A percentile compares a stretch with the other conserved stretches of the same genome.
These are phyloP conservation scores for Pachyseris speciosa DNA, from an alignment of 64 coral and sea anemone genomes.

Conservation along the genomic window DNA sequence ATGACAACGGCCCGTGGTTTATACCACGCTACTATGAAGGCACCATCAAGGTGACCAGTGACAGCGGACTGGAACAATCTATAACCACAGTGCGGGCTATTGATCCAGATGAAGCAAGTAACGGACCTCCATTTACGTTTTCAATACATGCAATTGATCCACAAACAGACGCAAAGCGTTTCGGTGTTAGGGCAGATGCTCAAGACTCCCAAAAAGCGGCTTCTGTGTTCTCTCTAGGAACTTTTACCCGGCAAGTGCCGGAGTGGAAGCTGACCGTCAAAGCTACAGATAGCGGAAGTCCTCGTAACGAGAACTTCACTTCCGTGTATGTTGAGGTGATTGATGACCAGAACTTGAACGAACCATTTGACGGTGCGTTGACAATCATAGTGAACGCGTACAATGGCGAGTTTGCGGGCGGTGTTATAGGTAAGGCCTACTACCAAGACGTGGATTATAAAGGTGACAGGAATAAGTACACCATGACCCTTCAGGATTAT, in stretches of 20 bases:
- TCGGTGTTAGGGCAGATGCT: neutral
- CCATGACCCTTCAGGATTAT: constrained; percentile 41
- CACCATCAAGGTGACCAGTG: constrained; percentile 51
- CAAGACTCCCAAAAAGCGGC: constrained; percentile 39
- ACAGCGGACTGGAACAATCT: neutral
- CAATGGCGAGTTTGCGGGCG: constrained; percentile 71
- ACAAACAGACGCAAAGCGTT: neutral
- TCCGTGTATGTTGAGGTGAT: constrained; percentile 71
- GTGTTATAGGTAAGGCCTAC: constrained; percentile 82
- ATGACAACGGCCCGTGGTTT: constrained; percentile 95
- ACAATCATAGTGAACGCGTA: constrained; percentile 82
- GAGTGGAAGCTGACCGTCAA: constrained; percentile 62
- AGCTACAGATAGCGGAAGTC: constrained; percentile 59
- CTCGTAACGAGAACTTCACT: constrained; percentile 26
- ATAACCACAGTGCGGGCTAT: constrained; percentile 65
- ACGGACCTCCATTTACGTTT: constrained; percentile 67
- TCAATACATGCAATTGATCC: constrained; percentile 16
- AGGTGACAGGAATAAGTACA: constrained; percentile 71
- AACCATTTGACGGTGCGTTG: constrained; percentile 66
- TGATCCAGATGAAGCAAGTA: constrained; percentile 78
- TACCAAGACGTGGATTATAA: constrained; percentile 77
- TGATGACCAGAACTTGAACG: constrained; percentile 61
- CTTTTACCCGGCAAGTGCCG: constrained; percentile 60
- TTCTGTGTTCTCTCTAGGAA: constrained; percentile 37
- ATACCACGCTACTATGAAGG: constrained; percentile 75